phyloP scores from a whole-genome alignment of 1,140 invertebrate genomes.

The Ostrea edulis region DNA sequence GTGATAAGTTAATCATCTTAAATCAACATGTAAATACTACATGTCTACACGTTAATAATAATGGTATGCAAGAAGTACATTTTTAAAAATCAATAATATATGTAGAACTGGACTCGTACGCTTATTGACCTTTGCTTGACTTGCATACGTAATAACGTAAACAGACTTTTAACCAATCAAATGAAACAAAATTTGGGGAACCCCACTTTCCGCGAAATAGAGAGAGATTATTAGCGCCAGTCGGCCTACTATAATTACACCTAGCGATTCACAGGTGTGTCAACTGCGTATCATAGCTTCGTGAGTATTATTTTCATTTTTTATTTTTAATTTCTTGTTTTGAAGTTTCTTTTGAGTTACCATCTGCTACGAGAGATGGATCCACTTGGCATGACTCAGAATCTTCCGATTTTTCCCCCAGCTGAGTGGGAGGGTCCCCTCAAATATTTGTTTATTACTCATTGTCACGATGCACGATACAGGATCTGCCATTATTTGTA shows the following conservation, averaged over 20 bases:
- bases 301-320: not conserved
- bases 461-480: not conserved
- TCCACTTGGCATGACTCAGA: constrained; percentile 7
- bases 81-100: too few species aligned
- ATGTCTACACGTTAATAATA: too few species aligned
- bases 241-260: not conserved
- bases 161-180: constrained; percentile 13
- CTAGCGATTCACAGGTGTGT: constrained; percentile 23
- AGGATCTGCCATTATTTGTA: not conserved
- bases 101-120: not conserved
- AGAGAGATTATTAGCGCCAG: not conserved
- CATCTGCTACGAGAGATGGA: not conserved
- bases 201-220: constrained; percentile 30
- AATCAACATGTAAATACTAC: too few species aligned
- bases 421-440: not conserved
- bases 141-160: constrained; percentile 32
- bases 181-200: constrained; percentile 9
- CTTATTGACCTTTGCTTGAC: constrained; percentile 31
- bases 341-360: not conserved
- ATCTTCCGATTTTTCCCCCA: not conserved
- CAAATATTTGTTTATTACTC: constrained; percentile 27
- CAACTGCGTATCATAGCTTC: not conserved
- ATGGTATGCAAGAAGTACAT: too few species aligned
- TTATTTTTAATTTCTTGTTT: not conserved
- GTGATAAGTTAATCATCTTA: too few species aligned